A percentile compares a stretch with the other conserved stretches of the same genome.
Conservation (phyloP, 2,888 invertebrate species). For the Willowsia nigromaculata region DNA sequence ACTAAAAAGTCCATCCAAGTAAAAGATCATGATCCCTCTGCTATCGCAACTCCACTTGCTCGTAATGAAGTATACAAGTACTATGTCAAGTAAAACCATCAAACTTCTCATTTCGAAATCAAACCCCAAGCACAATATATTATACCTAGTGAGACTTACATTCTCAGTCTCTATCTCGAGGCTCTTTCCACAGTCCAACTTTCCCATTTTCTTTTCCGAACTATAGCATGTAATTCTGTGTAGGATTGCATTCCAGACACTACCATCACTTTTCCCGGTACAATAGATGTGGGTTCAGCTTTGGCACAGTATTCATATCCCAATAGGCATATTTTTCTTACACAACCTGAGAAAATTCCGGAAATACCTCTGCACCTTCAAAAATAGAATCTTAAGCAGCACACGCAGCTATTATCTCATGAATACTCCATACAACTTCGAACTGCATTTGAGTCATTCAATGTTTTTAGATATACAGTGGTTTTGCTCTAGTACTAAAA, state of each 20-base stretch:
- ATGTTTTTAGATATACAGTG: neutral
- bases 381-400: neutral
- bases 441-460: slow-evolving; percentile 1
- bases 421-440: slow-evolving; percentile 33
- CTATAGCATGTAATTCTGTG: neutral
- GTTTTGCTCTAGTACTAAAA: neutral
- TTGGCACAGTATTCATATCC: neutral
- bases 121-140: slow-evolving; percentile 20
- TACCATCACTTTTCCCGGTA: neutral
- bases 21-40: slow-evolving; percentile 21
- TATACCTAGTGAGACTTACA: neutral
- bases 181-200: neutral
- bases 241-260: neutral
- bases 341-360: slow-evolving; percentile 31
- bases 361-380: slow-evolving; percentile 42
- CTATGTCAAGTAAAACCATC: slow-evolving; percentile 42
- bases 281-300: neutral
- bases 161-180: neutral
- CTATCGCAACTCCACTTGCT: neutral
- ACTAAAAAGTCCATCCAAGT: neutral
- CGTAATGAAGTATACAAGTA: neutral
- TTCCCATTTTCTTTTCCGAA: neutral
- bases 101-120: slow-evolving; percentile 63
- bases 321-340: neutral
- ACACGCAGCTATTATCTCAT: slow-evolving; percentile 35